Conservation (phyloP, 2,797 vertebrate genomes). For the Darevskia mixta region DNA sequence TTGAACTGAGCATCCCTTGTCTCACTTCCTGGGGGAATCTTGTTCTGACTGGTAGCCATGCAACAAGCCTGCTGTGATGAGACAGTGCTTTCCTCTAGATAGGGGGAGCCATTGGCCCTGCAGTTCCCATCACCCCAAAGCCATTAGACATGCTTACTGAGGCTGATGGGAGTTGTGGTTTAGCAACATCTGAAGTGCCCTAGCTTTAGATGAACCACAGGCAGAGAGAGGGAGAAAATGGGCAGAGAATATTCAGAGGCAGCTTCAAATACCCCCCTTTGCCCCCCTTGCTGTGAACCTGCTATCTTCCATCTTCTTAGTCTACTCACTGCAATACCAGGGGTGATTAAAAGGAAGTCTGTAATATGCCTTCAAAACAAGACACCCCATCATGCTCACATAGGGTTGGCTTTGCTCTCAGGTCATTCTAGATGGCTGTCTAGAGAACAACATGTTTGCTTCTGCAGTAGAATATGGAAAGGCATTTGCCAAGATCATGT, state of each 20-base stretch:
- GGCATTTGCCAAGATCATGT: background rate
- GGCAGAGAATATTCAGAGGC: background rate
- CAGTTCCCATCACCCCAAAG: too few relatives aligned
- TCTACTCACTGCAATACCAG: background rate
- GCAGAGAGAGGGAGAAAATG: background rate
- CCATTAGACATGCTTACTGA: too few relatives aligned
- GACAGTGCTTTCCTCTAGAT: background rate
- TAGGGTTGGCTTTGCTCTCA: background rate
- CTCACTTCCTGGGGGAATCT: background rate
- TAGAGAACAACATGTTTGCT: background rate
- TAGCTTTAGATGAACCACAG: background rate
- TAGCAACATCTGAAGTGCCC: too few relatives aligned
- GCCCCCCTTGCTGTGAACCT: background rate
- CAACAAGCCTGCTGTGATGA: background rate
- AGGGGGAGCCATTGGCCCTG: too few relatives aligned
- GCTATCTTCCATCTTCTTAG: background rate
- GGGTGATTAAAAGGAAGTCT: background rate
- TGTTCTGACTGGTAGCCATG: background rate
- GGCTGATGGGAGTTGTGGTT: too few relatives aligned
- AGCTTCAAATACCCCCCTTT: background rate
- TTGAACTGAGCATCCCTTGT: background rate
- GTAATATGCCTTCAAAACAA: background rate
- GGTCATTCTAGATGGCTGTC: background rate
- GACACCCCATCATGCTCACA: background rate
- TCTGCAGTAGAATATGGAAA: background rate